Conservation (phyloP, 2,113 vertebrate species). For the Sebastes fasciatus region DNA sequence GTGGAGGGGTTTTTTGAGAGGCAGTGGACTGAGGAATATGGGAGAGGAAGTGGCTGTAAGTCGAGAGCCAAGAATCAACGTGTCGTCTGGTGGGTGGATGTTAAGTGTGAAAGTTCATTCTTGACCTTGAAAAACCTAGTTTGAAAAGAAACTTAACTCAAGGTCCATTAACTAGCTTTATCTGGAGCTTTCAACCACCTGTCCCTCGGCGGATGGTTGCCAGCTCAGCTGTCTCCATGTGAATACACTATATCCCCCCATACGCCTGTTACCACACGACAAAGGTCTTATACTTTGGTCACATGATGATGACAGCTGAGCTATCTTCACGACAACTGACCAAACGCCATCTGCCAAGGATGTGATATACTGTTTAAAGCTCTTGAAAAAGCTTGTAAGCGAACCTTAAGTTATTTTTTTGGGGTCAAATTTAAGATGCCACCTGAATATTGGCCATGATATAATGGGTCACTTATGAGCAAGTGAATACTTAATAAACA, state of each 20-base stretch:
- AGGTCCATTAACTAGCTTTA: background rate
- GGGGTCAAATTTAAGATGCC: background rate
- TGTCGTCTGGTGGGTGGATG: background rate
- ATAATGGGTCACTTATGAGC: background rate
- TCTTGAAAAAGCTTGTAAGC: background rate
- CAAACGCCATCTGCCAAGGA: background rate
- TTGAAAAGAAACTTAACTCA: background rate
- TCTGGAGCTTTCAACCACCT: background rate
- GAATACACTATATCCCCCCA: background rate
- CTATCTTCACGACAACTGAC: background rate
- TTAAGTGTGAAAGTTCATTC: background rate
- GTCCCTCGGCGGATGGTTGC: too few relatives aligned
- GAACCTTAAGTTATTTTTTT: background rate
- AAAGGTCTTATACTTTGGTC: background rate
- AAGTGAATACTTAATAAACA: background rate
- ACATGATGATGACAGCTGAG: background rate
- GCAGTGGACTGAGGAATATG: background rate
- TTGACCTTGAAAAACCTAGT: background rate
- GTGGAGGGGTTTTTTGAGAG: background rate
- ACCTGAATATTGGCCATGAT: background rate
- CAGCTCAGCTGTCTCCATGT: background rate
- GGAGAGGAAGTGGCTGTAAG: background rate
- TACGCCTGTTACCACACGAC: background rate
- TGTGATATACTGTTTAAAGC: background rate
- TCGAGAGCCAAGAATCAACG: background rate